A percentile compares a stretch with the other conserved stretches of the same genome.
Conservation (phyloP, 2,888 invertebrate species). For the Euplagia quadripunctaria region DNA sequence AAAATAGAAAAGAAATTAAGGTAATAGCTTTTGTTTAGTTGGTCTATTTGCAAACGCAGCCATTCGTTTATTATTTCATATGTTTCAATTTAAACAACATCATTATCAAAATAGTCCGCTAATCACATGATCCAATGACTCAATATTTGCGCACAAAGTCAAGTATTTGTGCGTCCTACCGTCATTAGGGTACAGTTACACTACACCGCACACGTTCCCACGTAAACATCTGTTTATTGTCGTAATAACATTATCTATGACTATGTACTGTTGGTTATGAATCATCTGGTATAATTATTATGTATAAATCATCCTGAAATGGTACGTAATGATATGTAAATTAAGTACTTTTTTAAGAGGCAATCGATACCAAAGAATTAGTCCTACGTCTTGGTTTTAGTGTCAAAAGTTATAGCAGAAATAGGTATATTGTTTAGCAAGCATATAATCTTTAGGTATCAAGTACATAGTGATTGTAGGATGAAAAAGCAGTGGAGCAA, state of each 20-base stretch:
- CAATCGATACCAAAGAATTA: too few species aligned
- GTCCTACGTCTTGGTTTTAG: too few species aligned
- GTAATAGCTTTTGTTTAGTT: too few species aligned
- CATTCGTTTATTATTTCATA: too few species aligned
- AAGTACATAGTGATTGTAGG: too few species aligned
- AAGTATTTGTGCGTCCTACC: conserved; percentile 17
- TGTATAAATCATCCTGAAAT: not conserved
- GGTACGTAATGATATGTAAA: not conserved
- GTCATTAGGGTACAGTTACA: conserved; percentile 43
- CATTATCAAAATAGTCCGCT: not conserved
- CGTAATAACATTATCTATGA: conserved; percentile 32
- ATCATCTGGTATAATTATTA: conserved; percentile 28
- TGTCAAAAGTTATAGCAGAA: too few species aligned
- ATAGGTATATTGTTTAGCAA: too few species aligned
- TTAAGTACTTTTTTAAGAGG: not conserved
- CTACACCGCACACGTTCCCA: conserved; percentile 22
- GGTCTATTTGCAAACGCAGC: too few species aligned
- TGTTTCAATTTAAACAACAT: too few species aligned
- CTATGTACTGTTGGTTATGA: conserved; percentile 28
- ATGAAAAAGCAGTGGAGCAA: too few species aligned
- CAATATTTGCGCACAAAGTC: conserved; percentile 15
- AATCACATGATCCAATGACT: not conserved
- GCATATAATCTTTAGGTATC: too few species aligned
- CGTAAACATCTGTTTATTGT: conserved; percentile 29
- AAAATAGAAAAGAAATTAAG: too few species aligned